A percentile compares a stretch with the other conserved stretches of the same genome.
Conservation (phyloP, 2,888 invertebrate species). For the Imbricaverruca yamaguchii region DNA sequence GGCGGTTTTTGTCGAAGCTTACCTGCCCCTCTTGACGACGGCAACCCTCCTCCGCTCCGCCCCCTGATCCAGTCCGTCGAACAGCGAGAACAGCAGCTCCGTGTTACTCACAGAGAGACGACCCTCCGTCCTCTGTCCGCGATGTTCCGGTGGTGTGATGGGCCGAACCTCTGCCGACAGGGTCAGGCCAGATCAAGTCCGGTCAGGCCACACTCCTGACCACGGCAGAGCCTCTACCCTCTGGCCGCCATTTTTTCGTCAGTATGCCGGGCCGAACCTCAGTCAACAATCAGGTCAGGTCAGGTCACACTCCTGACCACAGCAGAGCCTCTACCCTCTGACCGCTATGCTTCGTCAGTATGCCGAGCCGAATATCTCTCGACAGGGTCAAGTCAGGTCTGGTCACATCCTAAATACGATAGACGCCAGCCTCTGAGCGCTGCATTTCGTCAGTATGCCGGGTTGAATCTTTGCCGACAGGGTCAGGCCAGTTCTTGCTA, state of each 20-base stretch:
- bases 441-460: slow-evolving; percentile 30
- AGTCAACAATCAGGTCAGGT: too few species aligned
- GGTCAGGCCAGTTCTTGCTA: neutral
- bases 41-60: slow-evolving; percentile 34
- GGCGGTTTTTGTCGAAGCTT: slow-evolving; percentile 25
- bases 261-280: too few species aligned
- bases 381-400: too few species aligned
- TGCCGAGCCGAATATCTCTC: too few species aligned
- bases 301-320: too few species aligned
- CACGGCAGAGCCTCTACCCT: too few species aligned
- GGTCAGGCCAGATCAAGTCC: neutral
- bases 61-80: slow-evolving; percentile 41
- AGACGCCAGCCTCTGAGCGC: too few species aligned
- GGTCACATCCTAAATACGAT: too few species aligned
- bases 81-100: slow-evolving; percentile 47
- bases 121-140: neutral
- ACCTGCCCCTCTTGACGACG: slow-evolving; percentile 39
- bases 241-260: too few species aligned
- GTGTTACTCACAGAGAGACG: slow-evolving; percentile 40
- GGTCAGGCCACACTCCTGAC: too few species aligned
- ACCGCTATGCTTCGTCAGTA: too few species aligned
- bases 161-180: slow-evolving; percentile 31
- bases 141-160: slow-evolving; percentile 29
- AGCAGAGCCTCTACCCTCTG: neutral
- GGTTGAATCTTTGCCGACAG: slow-evolving; percentile 31